Evolutionary conservation across 2,113 vertebrate species (phyloP).

Genomic region (Ageneiosus marmoratus): DNA sequence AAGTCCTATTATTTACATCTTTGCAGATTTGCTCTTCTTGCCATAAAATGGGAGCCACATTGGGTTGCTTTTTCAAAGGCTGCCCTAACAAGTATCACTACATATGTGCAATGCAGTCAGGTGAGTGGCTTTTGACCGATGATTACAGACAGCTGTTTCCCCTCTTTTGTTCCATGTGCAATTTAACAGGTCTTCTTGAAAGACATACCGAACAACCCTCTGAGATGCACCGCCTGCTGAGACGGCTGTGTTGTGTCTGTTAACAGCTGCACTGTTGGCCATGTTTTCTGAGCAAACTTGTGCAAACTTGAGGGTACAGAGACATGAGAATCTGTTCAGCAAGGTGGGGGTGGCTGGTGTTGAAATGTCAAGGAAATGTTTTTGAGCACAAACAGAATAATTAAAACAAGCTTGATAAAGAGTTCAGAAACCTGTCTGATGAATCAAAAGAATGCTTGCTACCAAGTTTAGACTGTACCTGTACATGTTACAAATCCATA

Average conservation of each 20-base stretch:
- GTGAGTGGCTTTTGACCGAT: conserved; percentile 56
- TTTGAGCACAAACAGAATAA: not conserved
- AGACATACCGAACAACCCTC: not conserved
- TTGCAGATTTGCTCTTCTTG: conserved; percentile 71
- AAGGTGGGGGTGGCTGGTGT: not conserved
- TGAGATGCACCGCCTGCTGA: not conserved
- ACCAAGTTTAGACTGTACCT: conserved; percentile 10
- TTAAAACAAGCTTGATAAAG: not conserved
- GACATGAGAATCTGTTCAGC: not conserved
- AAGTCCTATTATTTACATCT: not conserved
- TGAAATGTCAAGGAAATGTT: not conserved
- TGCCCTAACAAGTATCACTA: conserved; percentile 79
- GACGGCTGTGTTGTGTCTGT: not conserved
- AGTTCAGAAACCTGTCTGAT: not conserved
- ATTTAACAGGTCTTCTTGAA: not conserved
- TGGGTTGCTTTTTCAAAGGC: conserved; percentile 77
- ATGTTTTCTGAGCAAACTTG: conserved; percentile 25
- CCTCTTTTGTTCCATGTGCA: not conserved
- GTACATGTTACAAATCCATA: not conserved
- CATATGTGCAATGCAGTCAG: conserved; percentile 74
- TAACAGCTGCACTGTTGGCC: conserved; percentile 20
- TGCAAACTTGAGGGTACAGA: conserved; percentile 39
- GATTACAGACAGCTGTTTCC: conserved; percentile 12
- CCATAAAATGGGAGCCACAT: conserved; percentile 62
- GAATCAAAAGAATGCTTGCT: not conserved